phyloP scores from a whole-genome alignment of 2,888 invertebrate genomes.

The Ophraella communa region DNA sequence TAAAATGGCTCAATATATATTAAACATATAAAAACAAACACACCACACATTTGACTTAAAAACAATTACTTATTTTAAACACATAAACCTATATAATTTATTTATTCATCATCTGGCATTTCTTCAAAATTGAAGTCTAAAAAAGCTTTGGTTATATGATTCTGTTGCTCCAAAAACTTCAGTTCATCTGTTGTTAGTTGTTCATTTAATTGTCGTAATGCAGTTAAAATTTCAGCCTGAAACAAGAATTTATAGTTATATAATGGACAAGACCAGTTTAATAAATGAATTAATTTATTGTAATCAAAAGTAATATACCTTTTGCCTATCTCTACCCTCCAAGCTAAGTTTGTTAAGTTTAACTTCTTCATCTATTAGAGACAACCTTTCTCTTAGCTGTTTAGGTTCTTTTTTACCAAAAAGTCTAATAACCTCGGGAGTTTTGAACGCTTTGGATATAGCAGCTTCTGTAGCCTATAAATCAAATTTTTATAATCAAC shows the following conservation, averaged over 20 bases:
- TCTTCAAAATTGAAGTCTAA: conserved; percentile 59
- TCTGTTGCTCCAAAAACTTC: conserved; percentile 61
- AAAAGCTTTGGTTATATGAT: conserved; percentile 54
- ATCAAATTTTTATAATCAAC: conserved; percentile 1
- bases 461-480: conserved; percentile 74
- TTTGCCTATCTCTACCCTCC: conserved; percentile 63
- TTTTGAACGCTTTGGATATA: conserved; percentile 75
- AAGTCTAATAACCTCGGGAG: conserved; percentile 75
- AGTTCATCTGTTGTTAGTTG: conserved; percentile 61
- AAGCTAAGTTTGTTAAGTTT: conserved; percentile 67
- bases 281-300: neutral
- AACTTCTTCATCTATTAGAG: conserved; percentile 66
- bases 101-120: conserved; percentile 53
- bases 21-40: neutral
- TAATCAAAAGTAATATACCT: conserved; percentile 44
- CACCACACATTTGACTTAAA: neutral
- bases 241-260: conserved; percentile 37
- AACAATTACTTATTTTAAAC: neutral
- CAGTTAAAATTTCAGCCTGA: conserved; percentile 62
- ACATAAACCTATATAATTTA: neutral
- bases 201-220: conserved; percentile 63
- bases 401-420: conserved; percentile 75
- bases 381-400: conserved; percentile 67
- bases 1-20: neutral
- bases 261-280: neutral